These are phyloP conservation scores for Akabosia matsudoensis DNA, from an alignment of 1,140 invertebrate species.

Conservation along the genomic window DNA sequence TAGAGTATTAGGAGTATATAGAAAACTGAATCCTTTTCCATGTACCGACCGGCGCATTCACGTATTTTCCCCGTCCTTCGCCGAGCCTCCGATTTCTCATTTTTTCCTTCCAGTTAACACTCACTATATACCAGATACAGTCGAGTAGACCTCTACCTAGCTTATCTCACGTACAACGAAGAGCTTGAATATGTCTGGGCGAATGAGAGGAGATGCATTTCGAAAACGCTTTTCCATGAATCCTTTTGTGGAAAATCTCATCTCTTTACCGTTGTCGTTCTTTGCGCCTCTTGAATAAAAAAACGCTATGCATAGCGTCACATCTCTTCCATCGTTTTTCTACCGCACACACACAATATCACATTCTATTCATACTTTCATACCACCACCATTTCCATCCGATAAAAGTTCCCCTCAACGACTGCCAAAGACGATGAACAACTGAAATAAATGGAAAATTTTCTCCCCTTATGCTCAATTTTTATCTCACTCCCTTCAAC, in stretches of 20 bases:
- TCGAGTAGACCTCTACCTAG: neutral
- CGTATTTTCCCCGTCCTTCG: conserved; percentile 1
- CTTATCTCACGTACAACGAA: neutral
- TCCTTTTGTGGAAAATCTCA: neutral
- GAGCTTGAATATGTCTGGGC: neutral
- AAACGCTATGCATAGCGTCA: neutral
- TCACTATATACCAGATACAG: too few species aligned
- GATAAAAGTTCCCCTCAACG: neutral
- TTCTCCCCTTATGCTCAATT: neutral
- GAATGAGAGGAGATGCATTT: conserved; percentile 10
- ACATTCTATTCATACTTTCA: neutral
- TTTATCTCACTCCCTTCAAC: neutral
- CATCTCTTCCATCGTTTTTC: neutral
- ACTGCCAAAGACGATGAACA: neutral
- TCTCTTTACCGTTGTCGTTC: neutral
- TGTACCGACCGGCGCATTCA: neutral
- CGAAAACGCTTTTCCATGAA: neutral
- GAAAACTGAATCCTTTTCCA: neutral
- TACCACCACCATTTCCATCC: neutral
- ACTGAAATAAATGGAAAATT: conserved; percentile 17
- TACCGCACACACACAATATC: neutral
- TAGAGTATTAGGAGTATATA: neutral
- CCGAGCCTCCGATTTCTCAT: neutral
- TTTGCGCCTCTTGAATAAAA: neutral
- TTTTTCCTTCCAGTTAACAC: neutral